phyloP scores from a whole-genome alignment of 2,797 vertebrate species.

The Epinephelus malabaricus region DNA sequence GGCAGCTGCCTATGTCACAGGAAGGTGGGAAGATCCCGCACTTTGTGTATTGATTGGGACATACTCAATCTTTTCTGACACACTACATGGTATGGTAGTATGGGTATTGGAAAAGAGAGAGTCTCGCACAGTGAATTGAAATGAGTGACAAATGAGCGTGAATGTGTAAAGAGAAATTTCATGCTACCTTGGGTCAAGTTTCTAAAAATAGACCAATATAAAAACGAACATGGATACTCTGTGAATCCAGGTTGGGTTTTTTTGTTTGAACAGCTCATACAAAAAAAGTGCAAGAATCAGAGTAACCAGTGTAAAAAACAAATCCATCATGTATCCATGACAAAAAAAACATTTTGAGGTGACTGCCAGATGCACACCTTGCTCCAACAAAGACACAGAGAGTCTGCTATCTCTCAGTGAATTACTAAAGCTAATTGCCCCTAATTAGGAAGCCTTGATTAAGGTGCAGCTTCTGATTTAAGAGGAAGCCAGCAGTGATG shows the following conservation, averaged over 20 bases:
- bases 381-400: conserved; percentile 46
- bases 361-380: conserved; percentile 33
- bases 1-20: too few species aligned
- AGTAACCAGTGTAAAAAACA: neutral
- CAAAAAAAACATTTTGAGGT: conserved; percentile 34
- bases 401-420: conserved; percentile 65
- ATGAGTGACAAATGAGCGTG: conserved; percentile 11
- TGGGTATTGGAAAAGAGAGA: too few species aligned
- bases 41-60: too few species aligned
- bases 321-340: conserved; percentile 1
- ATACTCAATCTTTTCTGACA: too few species aligned
- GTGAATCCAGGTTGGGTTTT: neutral
- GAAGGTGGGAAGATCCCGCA: too few species aligned
- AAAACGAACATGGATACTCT: neutral
- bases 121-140: neutral
- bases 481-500: conserved; percentile 72
- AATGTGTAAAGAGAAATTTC: neutral
- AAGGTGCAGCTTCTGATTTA: conserved; percentile 82
- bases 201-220: neutral
- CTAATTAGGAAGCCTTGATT: conserved; percentile 82
- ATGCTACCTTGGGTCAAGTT: neutral
- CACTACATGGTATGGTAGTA: too few species aligned
- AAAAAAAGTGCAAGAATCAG: neutral
- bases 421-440: conserved; percentile 81
- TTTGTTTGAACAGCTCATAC: conserved; percentile 9